phyloP scores from a whole-genome alignment of 2,113 vertebrate genomes.

The Phocoena phocoena region DNA sequence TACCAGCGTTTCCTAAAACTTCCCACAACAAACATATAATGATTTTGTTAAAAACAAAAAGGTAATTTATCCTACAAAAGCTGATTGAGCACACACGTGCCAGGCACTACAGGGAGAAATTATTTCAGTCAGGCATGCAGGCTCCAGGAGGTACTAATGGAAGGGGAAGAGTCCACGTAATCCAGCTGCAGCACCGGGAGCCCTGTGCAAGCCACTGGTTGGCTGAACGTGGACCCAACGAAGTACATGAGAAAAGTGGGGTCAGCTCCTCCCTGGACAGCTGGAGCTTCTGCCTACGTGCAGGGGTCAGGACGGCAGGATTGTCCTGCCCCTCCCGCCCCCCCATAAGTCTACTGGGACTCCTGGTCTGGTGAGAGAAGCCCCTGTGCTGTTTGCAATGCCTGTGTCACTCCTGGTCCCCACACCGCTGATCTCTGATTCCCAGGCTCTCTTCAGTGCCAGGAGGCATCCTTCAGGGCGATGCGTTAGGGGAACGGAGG shows the following conservation, averaged over 20 bases:
- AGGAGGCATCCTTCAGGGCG: neutral
- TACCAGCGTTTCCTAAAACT: neutral
- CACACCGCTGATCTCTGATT: neutral
- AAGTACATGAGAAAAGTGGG: fast-evolving
- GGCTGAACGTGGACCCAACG: fast-evolving
- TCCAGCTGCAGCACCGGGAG: fast-evolving
- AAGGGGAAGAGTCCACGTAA: neutral
- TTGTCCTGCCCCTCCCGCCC: fast-evolving
- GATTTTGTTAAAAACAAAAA: neutral
- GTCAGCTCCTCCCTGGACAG: neutral
- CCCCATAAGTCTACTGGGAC: too few species aligned
- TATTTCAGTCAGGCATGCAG: neutral
- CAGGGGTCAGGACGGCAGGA: neutral
- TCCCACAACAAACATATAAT: neutral
- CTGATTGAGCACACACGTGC: neutral
- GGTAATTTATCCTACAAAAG: neutral
- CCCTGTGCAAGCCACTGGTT: neutral
- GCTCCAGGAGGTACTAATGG: neutral
- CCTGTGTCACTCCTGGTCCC: neutral
- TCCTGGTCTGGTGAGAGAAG: neutral
- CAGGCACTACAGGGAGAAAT: neutral
- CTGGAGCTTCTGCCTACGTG: fast-evolving
- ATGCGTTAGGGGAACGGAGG: neutral
- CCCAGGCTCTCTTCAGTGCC: neutral
- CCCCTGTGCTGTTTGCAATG: neutral